Evolutionary conservation across 2,797 vertebrate species (phyloP), one percentile per base, ranked within the genome.

Genomic region (Pelodytes ibericus): DNA sequence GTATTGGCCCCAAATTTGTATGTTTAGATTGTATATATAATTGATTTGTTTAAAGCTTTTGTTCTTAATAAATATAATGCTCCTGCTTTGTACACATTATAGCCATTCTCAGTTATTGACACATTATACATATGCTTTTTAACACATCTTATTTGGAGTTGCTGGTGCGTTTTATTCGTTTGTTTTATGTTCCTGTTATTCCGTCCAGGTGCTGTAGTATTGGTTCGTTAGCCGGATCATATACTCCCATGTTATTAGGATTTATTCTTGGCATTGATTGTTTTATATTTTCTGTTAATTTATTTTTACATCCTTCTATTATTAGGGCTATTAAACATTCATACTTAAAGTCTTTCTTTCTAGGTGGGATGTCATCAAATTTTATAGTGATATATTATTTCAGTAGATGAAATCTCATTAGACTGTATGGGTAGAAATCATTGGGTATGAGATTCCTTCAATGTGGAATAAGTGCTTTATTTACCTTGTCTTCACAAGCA

Each of bases 401-500:
- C 13, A 3, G 44, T 53, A 0, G 49, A 22, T 13, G 49, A 7
- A 7, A 22, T 25, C 24, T 7, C 22, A 22, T 53, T 7, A 53
- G n/a, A 4, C 13, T 15, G 13, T 16, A 1, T 47, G 44, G 13
- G 44, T 51, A 24, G 3, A 53, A 18, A 11, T n/a, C n/a, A n/a
- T n/a, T n/a, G n/a, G n/a, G n/a, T n/a, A n/a, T n/a, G 22, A 13
- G 9, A 39, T 39, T 18, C 16, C 24, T 18, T 57, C 13, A 47
- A 16, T 7, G 10, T n/a, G 27, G 15, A 57, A 22, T 25, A 10
- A 16, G 66, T 31, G 68, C 11, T 33, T 15, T 10, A 36, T 30
- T 15, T 39, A 31, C 33, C 36, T 47, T 27, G 3, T 53, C 60
- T 1, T 1, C 75, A 24, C n/a, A 68, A 66, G n/a, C 86, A 99